Conservation (phyloP, 2,888 invertebrate species). For the Andricus curvator region DNA sequence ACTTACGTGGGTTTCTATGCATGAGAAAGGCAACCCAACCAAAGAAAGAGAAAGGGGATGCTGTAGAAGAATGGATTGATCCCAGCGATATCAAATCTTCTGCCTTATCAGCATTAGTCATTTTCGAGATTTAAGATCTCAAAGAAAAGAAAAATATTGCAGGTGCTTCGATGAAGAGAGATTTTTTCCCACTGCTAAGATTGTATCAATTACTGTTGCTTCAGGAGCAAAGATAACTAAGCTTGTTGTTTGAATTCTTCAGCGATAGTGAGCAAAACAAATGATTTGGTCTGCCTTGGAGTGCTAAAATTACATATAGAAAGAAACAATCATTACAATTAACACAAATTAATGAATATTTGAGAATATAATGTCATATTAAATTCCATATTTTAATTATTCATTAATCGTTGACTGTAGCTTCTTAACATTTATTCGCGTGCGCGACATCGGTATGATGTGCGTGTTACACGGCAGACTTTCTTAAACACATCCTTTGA, state of each 20-base stretch:
- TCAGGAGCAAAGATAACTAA: not conserved
- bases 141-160: slow-evolving; percentile 13
- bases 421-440: slow-evolving; percentile 4
- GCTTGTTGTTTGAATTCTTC: no score
- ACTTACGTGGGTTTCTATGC: slow-evolving; percentile 62
- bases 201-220: slow-evolving; percentile 2
- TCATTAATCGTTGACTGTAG: not conserved
- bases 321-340: not conserved
- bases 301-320: not conserved
- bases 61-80: slow-evolving; percentile 30
- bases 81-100: slow-evolving; percentile 30
- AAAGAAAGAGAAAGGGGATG: slow-evolving; percentile 34
- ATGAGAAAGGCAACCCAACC: slow-evolving; percentile 56
- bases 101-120: slow-evolving; percentile 28
- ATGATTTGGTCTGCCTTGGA: not conserved
- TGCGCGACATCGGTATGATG: not conserved
- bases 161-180: slow-evolving; percentile 20
- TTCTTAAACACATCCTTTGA: slow-evolving; percentile 16
- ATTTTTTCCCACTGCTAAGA: not conserved
- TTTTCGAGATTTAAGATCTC: slow-evolving; percentile 36
- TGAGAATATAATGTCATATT: not conserved
- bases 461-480: slow-evolving; percentile 20
- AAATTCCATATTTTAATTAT: not conserved
- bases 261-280: not conserved
- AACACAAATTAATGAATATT: not conserved